phyloP scores from a whole-genome alignment of 2,888 invertebrate species.

The Ectemnius lituratus region DNA sequence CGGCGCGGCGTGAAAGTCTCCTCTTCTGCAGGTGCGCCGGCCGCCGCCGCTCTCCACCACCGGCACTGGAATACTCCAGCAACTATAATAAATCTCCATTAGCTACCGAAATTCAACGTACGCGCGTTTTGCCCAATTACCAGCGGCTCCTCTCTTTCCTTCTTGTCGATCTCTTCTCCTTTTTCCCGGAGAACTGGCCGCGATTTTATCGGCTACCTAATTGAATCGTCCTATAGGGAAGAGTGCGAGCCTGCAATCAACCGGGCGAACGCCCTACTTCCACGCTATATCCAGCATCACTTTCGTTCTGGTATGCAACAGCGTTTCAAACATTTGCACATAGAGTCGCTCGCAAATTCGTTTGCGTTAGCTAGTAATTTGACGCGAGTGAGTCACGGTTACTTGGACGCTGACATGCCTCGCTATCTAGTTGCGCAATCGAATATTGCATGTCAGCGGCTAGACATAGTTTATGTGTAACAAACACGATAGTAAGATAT shows the following conservation, averaged over 20 bases:
- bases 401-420: no score
- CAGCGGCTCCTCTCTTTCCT: slow-evolving; percentile 9
- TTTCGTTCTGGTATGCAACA: no score
- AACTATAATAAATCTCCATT: slow-evolving; percentile 64
- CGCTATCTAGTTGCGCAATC: no score
- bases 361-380: no score
- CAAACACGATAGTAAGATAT: no score
- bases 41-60: slow-evolving; percentile 21
- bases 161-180: slow-evolving; percentile 28
- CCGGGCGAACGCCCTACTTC: slow-evolving; percentile 39
- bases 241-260: slow-evolving; percentile 42
- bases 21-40: slow-evolving; percentile 51
- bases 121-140: slow-evolving; percentile 60
- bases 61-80: slow-evolving; percentile 19
- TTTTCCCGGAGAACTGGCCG: slow-evolving; percentile 55
- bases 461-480: no score
- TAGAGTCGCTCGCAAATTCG: no score
- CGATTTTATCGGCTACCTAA: slow-evolving; percentile 60
- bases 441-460: no score
- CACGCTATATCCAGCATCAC: background rate
- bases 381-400: no score
- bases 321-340: no score
- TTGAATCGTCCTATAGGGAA: slow-evolving; percentile 57
- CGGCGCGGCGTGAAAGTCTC: slow-evolving; percentile 53
- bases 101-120: slow-evolving; percentile 60